Evolutionary conservation across 2,888 invertebrate species (phyloP), one percentile per base, ranked within the genome.

Genomic region (Eucera pruinosa): DNA sequence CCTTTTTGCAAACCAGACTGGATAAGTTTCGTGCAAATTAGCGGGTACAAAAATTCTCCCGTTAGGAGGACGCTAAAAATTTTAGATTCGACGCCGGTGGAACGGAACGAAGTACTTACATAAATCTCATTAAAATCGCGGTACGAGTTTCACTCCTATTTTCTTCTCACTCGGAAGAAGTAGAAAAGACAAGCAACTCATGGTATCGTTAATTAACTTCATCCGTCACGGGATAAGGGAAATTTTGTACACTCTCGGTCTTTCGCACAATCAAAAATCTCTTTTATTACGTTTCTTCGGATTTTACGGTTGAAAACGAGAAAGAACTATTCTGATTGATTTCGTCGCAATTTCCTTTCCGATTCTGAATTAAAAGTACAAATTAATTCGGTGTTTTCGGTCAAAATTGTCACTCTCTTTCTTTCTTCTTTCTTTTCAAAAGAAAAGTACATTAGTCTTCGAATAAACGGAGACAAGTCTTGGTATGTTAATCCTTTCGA

Each of bases 101-200:
- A 70, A 80, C 74, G 68, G 69, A 66, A n/a, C n/a, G n/a, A n/a
- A n/a, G n/a, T n/a, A n/a, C n/a, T n/a, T n/a, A n/a, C n/a, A 70
- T 76, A 78, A 82, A 79, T 84, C 84, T 76, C 83, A 84, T 85
- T 84, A 84, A 84, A 84, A 84, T 77, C 70, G 58, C 36, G 69
- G 64, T 61, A 55, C 70, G 61, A 48, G 70, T 55, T 61, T 64
- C 41, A 30, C 50, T 69, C n/a, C n/a, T n/a, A n/a, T n/a, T n/a
- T n/a, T n/a, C 58, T 41, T 48, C 45, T 23, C 41, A 13, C 39
- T 13, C 47, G 61, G 48, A 27, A 33, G 57, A 47, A 62, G 15
- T 64, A 68, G 50, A 65, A 66, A 61, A 39, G 50, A 60, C 39
- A 23, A 41, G 39, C 15, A 30, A 30, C 57, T 66, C 52, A 68